A percentile compares a stretch with the other conserved stretches of the same genome.
phyloP scores from a whole-genome alignment of 2,797 vertebrate genomes.

The Cephalopachus bancanus region DNA sequence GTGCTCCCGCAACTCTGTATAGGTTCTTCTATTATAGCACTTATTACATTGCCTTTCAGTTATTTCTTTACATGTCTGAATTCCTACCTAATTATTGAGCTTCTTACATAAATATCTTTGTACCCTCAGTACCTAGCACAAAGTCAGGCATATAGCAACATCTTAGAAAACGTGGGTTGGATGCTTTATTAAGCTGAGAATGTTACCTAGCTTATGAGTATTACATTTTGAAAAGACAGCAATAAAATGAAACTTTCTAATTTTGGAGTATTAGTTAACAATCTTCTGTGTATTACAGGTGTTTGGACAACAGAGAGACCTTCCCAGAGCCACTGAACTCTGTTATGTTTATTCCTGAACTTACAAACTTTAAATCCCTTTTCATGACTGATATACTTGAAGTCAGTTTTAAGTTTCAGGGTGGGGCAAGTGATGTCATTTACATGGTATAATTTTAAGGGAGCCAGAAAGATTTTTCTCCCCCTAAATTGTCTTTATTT shows the following conservation, averaged over 20 bases:
- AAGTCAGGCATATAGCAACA: not conserved
- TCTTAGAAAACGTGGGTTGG: slow-evolving; percentile 3
- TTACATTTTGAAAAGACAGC: not conserved
- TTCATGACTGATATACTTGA: not conserved
- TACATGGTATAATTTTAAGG: not conserved
- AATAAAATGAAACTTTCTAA: not conserved
- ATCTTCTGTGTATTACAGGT: not conserved
- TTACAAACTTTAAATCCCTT: not conserved
- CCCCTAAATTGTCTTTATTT: not conserved
- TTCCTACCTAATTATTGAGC: not conserved
- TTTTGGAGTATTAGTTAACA: slow-evolving; percentile 5
- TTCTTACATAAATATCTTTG: not conserved
- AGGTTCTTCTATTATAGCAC: not conserved
- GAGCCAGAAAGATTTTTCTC: not conserved
- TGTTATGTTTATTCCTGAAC: not conserved
- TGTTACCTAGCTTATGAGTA: not conserved
- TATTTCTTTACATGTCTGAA: not conserved
- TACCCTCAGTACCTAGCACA: not conserved
- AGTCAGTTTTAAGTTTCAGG: slow-evolving; percentile 24
- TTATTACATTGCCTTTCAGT: not conserved
- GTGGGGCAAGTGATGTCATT: not conserved
- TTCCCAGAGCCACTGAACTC: not conserved
- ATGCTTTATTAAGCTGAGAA: not conserved
- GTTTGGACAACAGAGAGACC: not conserved
- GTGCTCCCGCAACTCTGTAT: not conserved